Conservation (phyloP, 2,113 vertebrate genomes). For the Pelvicachromis taeniatus region DNA sequence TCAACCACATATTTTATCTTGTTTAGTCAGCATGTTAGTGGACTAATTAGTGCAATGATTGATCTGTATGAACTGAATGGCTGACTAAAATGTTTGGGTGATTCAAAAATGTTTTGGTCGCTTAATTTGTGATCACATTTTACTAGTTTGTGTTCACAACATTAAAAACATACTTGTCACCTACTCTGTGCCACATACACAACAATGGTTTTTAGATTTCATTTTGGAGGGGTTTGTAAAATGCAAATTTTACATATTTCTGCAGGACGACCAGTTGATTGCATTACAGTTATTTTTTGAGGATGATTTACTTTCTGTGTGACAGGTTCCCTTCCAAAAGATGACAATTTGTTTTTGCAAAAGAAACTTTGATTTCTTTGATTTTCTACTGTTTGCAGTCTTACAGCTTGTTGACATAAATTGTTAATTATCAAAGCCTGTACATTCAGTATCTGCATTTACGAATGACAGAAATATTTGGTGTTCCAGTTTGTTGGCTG, state of each 20-base stretch:
- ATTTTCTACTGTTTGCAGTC: neutral
- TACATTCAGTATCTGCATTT: neutral
- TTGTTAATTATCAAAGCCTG: neutral
- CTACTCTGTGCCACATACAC: neutral
- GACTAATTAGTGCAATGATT: neutral
- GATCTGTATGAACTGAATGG: neutral
- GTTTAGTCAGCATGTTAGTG: no score
- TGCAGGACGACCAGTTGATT: neutral
- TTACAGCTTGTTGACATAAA: neutral
- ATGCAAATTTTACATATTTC: neutral
- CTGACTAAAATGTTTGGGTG: neutral
- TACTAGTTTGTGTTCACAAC: neutral
- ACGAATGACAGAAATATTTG: neutral
- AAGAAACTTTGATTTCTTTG: neutral
- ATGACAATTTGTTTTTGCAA: neutral
- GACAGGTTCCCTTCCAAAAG: neutral
- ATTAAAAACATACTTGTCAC: neutral
- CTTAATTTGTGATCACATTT: neutral
- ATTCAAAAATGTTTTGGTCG: neutral
- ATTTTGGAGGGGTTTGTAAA: neutral
- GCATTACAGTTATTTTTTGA: neutral
- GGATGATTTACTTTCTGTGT: neutral
- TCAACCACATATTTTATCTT: no score
- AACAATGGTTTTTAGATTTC: neutral
- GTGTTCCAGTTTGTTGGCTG: neutral